A percentile compares a stretch with the other conserved stretches of the same genome.
These are phyloP conservation scores for Caenorhabditis latens DNA, from an alignment of 1,140 invertebrate species.

Conservation along the genomic window DNA sequence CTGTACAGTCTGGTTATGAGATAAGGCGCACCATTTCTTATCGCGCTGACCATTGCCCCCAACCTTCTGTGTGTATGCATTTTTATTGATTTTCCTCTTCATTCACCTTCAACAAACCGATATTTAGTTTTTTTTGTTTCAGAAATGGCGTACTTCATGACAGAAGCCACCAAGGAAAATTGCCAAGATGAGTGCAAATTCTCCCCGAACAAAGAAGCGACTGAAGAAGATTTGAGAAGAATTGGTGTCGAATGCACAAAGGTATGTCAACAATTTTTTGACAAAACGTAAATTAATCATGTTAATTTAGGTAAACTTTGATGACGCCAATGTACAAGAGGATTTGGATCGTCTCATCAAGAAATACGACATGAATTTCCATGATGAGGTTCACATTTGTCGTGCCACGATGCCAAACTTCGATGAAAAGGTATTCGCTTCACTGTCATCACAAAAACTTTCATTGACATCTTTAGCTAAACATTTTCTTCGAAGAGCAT, in stretches of 20 bases:
- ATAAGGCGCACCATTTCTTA: too few relatives aligned
- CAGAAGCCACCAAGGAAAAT: slow-evolving; percentile 1
- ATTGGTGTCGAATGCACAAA: slow-evolving; percentile 30
- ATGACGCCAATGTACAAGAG: slow-evolving; percentile 34
- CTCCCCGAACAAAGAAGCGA: background rate
- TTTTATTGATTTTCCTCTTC: background rate
- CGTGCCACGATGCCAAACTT: slow-evolving; percentile 36
- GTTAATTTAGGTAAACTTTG: slow-evolving; percentile 26
- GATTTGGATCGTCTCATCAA: slow-evolving; percentile 41
- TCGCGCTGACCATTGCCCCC: too few relatives aligned
- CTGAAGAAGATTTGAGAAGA: slow-evolving; percentile 19
- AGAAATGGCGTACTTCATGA: slow-evolving; percentile 56
- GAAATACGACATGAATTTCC: slow-evolving; percentile 44
- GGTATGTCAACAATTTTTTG: background rate
- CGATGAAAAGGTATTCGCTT: slow-evolving; percentile 34
- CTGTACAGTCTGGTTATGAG: too few relatives aligned
- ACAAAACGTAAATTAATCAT: background rate
- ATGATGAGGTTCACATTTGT: slow-evolving; percentile 45
- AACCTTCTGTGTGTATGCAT: too few relatives aligned
- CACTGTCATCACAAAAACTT: too few relatives aligned
- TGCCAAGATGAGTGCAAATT: slow-evolving; percentile 25
- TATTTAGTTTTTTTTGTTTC: background rate
- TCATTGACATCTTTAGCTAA: slow-evolving; percentile 45
- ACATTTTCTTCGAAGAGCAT: slow-evolving; percentile 84
- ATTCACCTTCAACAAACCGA: background rate